Base-by-base conservation (phyloP, 1,140 invertebrate genomes). In the Sycobia sp. region DNA sequence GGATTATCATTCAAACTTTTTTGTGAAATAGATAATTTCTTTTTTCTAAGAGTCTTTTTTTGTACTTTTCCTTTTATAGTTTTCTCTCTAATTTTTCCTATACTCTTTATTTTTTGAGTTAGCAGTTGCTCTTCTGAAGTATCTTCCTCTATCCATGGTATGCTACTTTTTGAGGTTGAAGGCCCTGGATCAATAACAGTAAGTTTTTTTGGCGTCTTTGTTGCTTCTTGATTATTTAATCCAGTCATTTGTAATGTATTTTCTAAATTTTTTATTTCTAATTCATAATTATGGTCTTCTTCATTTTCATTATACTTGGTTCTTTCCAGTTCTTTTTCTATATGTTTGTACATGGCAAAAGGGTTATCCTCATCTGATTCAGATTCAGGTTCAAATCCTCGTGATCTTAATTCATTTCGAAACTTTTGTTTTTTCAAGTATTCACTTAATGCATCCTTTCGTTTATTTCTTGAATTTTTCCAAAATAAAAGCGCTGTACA, bases 331-430 rank as follows among this genome's bases (percentile, higher is more conserved):
- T 67, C 68, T 22, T 46, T 22, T 10, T 43, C 36, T 13, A 18
- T 8, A 49, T 65, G 60, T 55, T 73, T 71, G 25, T 76, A 72
- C 9, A 71, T 63, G 7, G 68, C 69, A 62, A 74, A 72, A 0
- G 69, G 72, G 64, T 69, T 73, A 25, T 79, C 73, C 38, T 78
- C 74, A 49, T 76, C 74, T 16, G 73, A 75, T 13, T 77, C 74
- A 0, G 74, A 79, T 47, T 74, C 67, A 14, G 64, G 60, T 18
- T 59, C 63, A 60, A 76, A 76, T n/a, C 75, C 76, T 54, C 70
- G 53, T 4, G 62, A 50, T 56, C 67, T 71, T 51, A 76, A 71
- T 56, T 78, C 69, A 54, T 76, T 67, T 23, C 72, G 62, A 34
- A 73, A 63, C 27, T 69, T 55, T 38, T 77, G 77, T 62, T 78